These are phyloP conservation scores for Holacanthella duospinosa DNA, from an alignment of 2,888 invertebrate genomes.

Conservation along the genomic window DNA sequence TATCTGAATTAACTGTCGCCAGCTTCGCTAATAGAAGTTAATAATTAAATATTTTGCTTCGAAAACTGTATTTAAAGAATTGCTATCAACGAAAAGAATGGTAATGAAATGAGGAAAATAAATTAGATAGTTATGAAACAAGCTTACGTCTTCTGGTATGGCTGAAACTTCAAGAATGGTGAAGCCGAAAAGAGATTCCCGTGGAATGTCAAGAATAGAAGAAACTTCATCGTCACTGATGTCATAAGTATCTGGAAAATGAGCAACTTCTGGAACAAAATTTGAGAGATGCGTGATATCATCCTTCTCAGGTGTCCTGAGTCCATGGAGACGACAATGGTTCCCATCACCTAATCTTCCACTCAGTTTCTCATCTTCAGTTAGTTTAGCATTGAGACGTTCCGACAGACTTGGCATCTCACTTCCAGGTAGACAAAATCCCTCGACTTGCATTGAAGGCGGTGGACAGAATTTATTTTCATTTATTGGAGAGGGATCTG, in stretches of 20 bases:
- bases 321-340: neutral
- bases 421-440: no score
- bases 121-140: no score
- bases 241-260: neutral
- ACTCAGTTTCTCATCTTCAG: neutral
- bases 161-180: no score
- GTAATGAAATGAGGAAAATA: no score
- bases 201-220: neutral
- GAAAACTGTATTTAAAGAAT: no score
- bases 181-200: conserved; percentile 3
- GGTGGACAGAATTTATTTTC: no score
- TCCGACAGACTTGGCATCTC: neutral
- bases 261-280: neutral
- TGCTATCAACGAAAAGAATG: no score
- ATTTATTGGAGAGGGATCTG: neutral
- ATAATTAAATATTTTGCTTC: no score
- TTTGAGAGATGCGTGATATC: neutral
- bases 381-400: neutral
- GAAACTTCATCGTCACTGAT: neutral
- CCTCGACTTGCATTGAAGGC: no score
- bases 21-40: no score
- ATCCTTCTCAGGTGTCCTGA: neutral
- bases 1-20: no score
- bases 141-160: no score
- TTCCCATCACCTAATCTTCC: neutral